phyloP scores from a whole-genome alignment of 2,888 invertebrate species.

The Drosophila sordidula region DNA sequence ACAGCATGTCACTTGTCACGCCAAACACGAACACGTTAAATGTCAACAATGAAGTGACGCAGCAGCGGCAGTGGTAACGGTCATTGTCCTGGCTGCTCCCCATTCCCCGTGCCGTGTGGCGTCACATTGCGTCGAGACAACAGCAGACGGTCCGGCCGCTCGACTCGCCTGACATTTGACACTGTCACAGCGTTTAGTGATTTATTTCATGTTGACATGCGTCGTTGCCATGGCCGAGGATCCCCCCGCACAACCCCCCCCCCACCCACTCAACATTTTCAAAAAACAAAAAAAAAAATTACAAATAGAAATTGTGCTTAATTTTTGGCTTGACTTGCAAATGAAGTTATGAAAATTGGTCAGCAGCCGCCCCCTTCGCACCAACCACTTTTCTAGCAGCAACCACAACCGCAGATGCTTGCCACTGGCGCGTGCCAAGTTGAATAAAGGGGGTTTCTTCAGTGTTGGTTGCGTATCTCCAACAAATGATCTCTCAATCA shows the following conservation, averaged over 20 bases:
- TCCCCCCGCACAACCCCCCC: not conserved
- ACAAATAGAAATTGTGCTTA: conserved; percentile 34
- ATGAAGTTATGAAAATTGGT: conserved; percentile 70
- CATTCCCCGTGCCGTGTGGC: conserved; percentile 15
- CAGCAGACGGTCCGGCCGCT: conserved; percentile 27
- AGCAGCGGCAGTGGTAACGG: conserved; percentile 50
- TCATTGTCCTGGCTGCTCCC: conserved; percentile 49
- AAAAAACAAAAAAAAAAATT: conserved; percentile 6
- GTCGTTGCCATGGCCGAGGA: conserved; percentile 48
- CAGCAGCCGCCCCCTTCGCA: conserved; percentile 36
- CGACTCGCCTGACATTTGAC: conserved; percentile 69
- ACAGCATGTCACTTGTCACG: conserved; percentile 81
- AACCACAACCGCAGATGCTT: conserved; percentile 43
- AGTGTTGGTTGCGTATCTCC: conserved; percentile 42
- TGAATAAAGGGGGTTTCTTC: conserved; percentile 22
- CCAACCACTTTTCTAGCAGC: not conserved
- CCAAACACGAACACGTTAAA: conserved; percentile 80
- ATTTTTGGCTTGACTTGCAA: conserved; percentile 68
- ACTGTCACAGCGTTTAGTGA: conserved; percentile 79
- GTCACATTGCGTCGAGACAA: conserved; percentile 30
- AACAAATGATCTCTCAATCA: conserved; percentile 71
- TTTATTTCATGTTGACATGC: conserved; percentile 80
- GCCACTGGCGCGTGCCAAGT: conserved; percentile 56
- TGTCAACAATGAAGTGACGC: conserved; percentile 80
- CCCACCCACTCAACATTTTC: no score